These are phyloP conservation scores for Rhinogobio ventralis DNA, from an alignment of 2,797 vertebrate species.

Conservation along the genomic window DNA sequence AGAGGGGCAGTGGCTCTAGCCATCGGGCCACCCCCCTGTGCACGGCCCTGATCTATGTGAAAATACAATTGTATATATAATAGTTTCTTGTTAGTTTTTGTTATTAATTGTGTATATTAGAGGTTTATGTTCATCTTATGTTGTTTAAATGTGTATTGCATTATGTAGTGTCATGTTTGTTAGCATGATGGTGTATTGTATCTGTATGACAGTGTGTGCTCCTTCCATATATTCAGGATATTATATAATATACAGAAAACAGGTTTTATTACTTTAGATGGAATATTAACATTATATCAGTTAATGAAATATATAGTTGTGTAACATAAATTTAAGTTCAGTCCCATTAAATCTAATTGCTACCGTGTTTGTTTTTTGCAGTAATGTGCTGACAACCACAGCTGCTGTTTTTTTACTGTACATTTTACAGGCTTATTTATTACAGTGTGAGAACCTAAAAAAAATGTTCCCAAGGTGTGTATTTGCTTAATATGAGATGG, in stretches of 20 bases:
- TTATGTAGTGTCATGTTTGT: neutral
- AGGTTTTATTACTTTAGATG: neutral
- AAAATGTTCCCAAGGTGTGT: neutral
- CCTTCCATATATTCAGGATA: neutral
- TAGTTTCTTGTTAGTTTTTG: too few species aligned
- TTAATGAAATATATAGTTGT: neutral
- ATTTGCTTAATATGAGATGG: neutral
- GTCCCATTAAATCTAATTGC: neutral
- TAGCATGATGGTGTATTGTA: neutral
- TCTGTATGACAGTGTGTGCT: neutral
- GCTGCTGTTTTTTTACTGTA: neutral
- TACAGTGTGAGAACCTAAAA: neutral
- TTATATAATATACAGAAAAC: neutral
- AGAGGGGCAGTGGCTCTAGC: too few species aligned
- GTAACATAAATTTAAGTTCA: neutral
- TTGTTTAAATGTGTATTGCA: neutral
- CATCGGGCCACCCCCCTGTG: too few species aligned
- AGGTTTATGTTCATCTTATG: neutral
- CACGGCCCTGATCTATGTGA: too few species aligned
- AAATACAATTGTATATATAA: too few species aligned
- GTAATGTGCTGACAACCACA: neutral
- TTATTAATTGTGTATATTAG: too few species aligned
- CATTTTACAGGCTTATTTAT: neutral
- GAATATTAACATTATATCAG: neutral
- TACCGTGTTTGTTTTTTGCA: neutral